Evolutionary conservation across 2,888 invertebrate species (phyloP), one percentile per base, ranked within the genome.

Genomic region (Xylocampa areola): DNA sequence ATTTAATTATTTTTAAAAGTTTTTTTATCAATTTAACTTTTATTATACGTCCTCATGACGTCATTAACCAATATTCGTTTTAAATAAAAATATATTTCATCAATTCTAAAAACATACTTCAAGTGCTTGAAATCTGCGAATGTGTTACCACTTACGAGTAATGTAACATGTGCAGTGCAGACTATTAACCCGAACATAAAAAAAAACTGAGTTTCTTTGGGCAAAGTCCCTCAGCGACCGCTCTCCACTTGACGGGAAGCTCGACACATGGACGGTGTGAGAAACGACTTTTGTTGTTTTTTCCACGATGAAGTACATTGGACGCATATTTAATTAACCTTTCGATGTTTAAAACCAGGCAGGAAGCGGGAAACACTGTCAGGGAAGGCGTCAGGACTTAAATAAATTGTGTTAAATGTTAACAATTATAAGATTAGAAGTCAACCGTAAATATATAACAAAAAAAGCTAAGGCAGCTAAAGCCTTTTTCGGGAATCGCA

Each of bases 231-330:
- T 64, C 54, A 25, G 58, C 63, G 69, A 25, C 57, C 63, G 69
- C 65, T 73, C 82, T 78, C 77, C 84, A 85, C 86, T 88, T 85
- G 84, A 80, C 77, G 79, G 74, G 73, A 78, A 85, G 53, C 70
- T 61, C 80, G 67, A 81, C 89, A 90, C 85, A 81, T 90, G 90
- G 87, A n/a, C 67, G 71, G 58, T 68, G 73, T 81, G 83, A 76
- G 84, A 88, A 85, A 69, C 68, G 63, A 40, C 72, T 72, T 80
- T 73, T 81, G 76, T 79, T 80, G 55, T 81, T 82, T 77, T 87
- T 87, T 84, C 82, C 84, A 84, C 80, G 80, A 79, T 74, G 48
- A 37, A 32, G 50, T 55, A 40, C 29, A 44, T 29, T 27, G 32
- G 8, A 10, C 32, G 17, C 27, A 37, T 53, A 47, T 37, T 14